phyloP scores from a whole-genome alignment of 2,797 vertebrate species.

The Argya squamiceps region DNA sequence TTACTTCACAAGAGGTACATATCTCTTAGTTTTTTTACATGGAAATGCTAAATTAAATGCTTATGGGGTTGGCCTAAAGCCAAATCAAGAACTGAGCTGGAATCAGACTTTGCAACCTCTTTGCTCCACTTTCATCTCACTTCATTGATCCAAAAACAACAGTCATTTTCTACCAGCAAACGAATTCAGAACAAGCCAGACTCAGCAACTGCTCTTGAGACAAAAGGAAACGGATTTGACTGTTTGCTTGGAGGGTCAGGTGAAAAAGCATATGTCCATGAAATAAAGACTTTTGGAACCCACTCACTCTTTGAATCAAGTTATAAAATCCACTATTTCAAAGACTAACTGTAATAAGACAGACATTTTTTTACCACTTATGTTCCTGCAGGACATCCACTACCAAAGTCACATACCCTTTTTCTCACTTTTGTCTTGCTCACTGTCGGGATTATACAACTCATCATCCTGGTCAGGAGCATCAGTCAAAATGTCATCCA shows the following conservation, averaged over 20 bases:
- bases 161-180: not conserved
- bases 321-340: not conserved
- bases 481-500: slow-evolving; percentile 97
- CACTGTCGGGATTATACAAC: slow-evolving; percentile 94
- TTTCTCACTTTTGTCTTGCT: slow-evolving; percentile 90
- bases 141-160: not conserved
- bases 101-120: not conserved
- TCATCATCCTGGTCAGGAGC: slow-evolving; percentile 97
- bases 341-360: not conserved
- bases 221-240: not conserved
- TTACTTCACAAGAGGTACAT: not conserved
- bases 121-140: not conserved
- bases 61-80: not conserved
- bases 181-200: not conserved
- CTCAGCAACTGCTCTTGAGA: not conserved
- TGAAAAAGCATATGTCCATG: not conserved
- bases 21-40: not conserved
- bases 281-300: not conserved
- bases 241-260: not conserved
- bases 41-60: not conserved
- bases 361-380: not conserved
- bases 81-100: not conserved
- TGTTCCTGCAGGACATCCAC: not conserved
- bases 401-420: slow-evolving; percentile 81
- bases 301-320: not conserved